phyloP scores from a whole-genome alignment of 2,888 invertebrate species.

The Leptinotarsa peninsularis region DNA sequence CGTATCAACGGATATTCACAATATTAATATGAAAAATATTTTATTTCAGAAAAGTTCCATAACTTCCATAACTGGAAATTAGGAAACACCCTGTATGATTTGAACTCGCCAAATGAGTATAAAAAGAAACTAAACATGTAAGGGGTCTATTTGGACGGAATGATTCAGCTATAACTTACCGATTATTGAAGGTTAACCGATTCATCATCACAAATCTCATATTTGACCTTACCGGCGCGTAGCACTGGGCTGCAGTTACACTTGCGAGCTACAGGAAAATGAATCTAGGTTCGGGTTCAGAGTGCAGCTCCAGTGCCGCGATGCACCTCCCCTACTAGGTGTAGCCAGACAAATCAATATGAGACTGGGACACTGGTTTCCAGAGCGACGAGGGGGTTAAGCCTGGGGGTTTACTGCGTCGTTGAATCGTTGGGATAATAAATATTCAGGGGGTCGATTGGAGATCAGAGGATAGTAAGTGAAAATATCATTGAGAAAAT shows the following conservation, averaged over 20 bases:
- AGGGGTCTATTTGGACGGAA: background rate
- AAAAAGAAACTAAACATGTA: too few relatives aligned
- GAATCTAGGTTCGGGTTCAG: conserved; percentile 36
- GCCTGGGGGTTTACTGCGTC: conserved; percentile 27
- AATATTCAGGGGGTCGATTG: background rate
- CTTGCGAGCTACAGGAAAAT: conserved; percentile 43
- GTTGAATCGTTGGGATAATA: conserved; percentile 1
- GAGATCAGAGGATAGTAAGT: background rate
- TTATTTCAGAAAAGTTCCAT: too few relatives aligned
- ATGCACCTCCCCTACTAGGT: conserved; percentile 42
- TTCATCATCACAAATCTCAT: background rate
- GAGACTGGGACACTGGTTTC: conserved; percentile 44
- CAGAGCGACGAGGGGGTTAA: conserved; percentile 37
- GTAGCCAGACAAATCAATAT: conserved; percentile 47
- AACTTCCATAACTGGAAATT: too few relatives aligned
- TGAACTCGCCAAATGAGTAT: too few relatives aligned
- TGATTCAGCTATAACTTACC: background rate
- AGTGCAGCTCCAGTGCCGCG: conserved; percentile 36
- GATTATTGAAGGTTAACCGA: background rate
- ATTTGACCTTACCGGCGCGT: background rate
- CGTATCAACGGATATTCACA: too few relatives aligned
- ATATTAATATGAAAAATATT: too few relatives aligned
- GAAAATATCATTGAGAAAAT: background rate
- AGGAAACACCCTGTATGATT: too few relatives aligned
- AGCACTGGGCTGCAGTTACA: conserved; percentile 39